A percentile compares a stretch with the other conserved stretches of the same genome.
phyloP scores from a whole-genome alignment of 2,113 vertebrate species.

The Pelmatolapia mariae region DNA sequence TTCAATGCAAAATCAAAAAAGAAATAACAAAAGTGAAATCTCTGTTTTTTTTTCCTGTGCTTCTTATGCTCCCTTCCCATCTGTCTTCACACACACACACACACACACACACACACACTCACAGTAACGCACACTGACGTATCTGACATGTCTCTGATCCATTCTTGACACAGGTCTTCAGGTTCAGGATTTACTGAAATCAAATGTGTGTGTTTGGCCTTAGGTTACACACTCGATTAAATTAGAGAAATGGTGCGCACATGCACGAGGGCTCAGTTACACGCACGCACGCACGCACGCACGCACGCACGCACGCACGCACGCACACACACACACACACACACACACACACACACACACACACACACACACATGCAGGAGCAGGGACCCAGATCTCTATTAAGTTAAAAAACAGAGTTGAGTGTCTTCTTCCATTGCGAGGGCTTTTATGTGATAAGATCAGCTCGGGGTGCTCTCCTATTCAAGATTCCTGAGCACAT shows the following conservation, averaged over 20 bases:
- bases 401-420: constrained; percentile 60
- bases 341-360: not conserved
- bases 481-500: constrained; percentile 66
- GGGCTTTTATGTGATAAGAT: constrained; percentile 72
- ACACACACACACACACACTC: not conserved
- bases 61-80: not conserved
- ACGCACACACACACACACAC: not conserved
- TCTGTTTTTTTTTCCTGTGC: not conserved
- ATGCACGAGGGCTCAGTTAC: not conserved
- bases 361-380: not conserved
- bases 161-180: constrained; percentile 29
- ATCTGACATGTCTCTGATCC: constrained; percentile 32
- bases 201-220: constrained; percentile 65
- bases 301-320: too few relatives aligned
- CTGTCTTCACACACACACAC: not conserved
- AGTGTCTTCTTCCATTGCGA: constrained; percentile 63
- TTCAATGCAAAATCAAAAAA: not conserved
- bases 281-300: not conserved
- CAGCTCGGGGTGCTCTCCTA: constrained; percentile 54
- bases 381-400: constrained; percentile 51
- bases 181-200: constrained; percentile 60
- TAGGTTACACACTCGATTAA: constrained; percentile 63
- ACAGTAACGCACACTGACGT: not conserved
- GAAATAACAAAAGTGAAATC: not conserved
- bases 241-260: constrained; percentile 50